These are phyloP conservation scores for Petrocephalus zakoni DNA, from an alignment of 2,113 vertebrate genomes.

Conservation along the genomic window DNA sequence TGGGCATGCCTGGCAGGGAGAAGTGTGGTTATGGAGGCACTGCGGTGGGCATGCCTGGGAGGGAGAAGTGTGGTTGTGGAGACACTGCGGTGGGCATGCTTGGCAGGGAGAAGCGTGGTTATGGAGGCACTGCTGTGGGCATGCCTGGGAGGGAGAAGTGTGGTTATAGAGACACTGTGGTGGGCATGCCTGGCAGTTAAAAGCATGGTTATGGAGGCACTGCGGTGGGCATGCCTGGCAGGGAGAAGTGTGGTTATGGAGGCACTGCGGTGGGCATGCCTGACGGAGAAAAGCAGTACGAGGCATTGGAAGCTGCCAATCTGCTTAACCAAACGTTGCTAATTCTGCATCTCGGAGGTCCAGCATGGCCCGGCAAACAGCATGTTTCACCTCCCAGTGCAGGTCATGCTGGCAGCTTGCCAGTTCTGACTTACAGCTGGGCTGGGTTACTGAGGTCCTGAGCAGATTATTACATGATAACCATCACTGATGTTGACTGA, in stretches of 20 bases:
- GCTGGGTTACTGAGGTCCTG: background rate
- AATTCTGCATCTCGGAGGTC: background rate
- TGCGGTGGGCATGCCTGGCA: too few relatives aligned
- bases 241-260: background rate
- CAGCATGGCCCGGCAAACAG: background rate
- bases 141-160: too few relatives aligned
- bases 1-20: too few relatives aligned
- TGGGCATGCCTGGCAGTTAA: too few relatives aligned
- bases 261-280: background rate
- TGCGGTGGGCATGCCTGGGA: background rate
- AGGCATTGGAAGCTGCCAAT: background rate
- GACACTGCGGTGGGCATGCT: too few relatives aligned
- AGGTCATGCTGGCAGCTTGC: background rate
- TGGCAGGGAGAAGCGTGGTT: background rate
- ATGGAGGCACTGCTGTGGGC: background rate
- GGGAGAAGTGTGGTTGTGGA: too few relatives aligned
- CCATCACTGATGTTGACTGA: background rate
- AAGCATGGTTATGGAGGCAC: too few relatives aligned
- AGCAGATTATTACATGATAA: background rate
- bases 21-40: background rate
- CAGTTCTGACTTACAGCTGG: background rate
- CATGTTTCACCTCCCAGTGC: background rate
- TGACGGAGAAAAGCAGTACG: background rate
- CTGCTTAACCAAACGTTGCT: background rate
- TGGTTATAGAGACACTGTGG: too few relatives aligned